Evolutionary conservation across 2,888 invertebrate species (phyloP).

Genomic region (Ypsolopha scabrella): DNA sequence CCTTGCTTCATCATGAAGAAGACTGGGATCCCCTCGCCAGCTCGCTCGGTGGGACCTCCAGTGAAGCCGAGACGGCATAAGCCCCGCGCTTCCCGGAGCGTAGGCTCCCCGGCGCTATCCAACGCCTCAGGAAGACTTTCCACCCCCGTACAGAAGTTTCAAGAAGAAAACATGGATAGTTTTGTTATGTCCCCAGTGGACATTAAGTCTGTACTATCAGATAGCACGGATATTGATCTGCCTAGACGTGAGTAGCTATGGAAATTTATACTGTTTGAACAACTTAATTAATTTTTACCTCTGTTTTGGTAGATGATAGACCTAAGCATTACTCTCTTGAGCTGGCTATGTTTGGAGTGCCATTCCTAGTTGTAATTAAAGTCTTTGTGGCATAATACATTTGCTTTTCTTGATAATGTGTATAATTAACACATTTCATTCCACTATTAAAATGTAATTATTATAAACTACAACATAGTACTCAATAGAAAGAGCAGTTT

Average conservation of each 20-base stretch:
- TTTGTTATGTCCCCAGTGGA: neutral
- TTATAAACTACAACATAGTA: too few species aligned
- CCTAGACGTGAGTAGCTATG: slow-evolving; percentile 39
- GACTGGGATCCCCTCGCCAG: slow-evolving; percentile 36
- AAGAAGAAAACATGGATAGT: slow-evolving; percentile 21
- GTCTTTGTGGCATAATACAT: too few species aligned
- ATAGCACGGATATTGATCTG: slow-evolving; percentile 44
- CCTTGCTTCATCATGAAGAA: slow-evolving; percentile 8
- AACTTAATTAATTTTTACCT: too few species aligned
- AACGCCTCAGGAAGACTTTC: slow-evolving; percentile 31
- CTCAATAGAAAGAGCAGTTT: too few species aligned
- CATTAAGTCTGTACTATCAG: slow-evolving; percentile 33
- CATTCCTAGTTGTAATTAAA: too few species aligned
- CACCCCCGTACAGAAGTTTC: slow-evolving; percentile 26
- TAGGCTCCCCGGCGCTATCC: slow-evolving; percentile 35
- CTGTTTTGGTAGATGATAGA: too few species aligned
- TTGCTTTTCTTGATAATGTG: too few species aligned
- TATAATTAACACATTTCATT: too few species aligned
- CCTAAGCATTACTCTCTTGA: too few species aligned
- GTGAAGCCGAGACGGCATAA: slow-evolving; percentile 26
- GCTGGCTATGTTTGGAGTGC: too few species aligned
- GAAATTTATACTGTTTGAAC: too few species aligned
- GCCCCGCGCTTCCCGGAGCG: slow-evolving; percentile 30
- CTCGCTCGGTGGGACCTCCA: slow-evolving; percentile 30
- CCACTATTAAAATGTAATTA: too few species aligned